Percentiles rank a stretch among this genome's conserved stretches.
phyloP scores from a whole-genome alignment of 2,888 invertebrate genomes.

The Sarcophaga rosellei region DNA sequence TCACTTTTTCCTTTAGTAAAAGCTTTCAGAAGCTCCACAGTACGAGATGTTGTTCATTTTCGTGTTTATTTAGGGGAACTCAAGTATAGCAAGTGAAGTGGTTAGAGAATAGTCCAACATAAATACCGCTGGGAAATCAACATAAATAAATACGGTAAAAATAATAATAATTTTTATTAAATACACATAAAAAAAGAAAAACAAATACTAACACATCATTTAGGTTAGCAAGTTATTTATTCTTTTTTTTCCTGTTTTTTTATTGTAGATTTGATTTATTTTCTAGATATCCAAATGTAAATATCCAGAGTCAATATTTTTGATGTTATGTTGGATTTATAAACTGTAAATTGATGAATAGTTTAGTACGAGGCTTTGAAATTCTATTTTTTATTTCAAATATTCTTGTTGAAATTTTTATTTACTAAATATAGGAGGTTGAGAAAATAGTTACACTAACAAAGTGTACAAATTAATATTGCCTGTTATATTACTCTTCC shows the following conservation, averaged over 20 bases:
- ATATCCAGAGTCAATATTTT: too few species aligned
- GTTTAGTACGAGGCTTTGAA: background rate
- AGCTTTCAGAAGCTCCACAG: constrained; percentile 21
- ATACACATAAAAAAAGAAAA: background rate
- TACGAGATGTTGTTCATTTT: constrained; percentile 38
- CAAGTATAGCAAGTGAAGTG: constrained; percentile 29
- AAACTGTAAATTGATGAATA: too few species aligned
- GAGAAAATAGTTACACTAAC: too few species aligned
- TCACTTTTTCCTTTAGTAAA: background rate
- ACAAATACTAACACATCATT: background rate
- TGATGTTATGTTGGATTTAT: too few species aligned
- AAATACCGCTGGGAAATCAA: constrained; percentile 67
- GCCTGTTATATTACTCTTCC: too few species aligned
- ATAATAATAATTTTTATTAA: constrained; percentile 52
- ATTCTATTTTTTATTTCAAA: too few species aligned
- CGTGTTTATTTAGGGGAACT: constrained; percentile 25
- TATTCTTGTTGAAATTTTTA: too few species aligned
- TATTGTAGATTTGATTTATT: too few species aligned
- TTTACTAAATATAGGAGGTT: too few species aligned
- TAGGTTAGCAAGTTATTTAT: background rate
- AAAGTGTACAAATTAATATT: too few species aligned
- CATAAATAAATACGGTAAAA: constrained; percentile 65
- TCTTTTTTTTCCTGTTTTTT: too few species aligned
- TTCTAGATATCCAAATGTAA: too few species aligned
- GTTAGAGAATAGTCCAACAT: constrained; percentile 51